These are phyloP conservation scores for Muntiacus muntjak DNA, from an alignment of 2,113 vertebrate species.

Conservation along the genomic window DNA sequence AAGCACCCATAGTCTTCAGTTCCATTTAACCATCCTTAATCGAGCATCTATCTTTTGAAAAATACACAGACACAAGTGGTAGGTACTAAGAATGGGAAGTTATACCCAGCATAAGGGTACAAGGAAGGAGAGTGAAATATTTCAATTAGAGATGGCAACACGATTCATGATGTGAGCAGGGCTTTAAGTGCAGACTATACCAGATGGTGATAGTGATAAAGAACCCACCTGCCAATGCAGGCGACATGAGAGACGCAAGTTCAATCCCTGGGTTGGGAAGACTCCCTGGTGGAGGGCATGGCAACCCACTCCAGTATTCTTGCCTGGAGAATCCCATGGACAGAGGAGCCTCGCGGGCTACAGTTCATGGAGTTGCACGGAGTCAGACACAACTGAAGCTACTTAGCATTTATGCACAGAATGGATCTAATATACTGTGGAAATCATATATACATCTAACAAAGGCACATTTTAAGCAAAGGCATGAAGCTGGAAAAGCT, in stretches of 20 bases:
- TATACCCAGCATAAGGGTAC: neutral
- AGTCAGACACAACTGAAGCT: neutral
- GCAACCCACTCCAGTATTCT: no score
- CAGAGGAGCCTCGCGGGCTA: neutral
- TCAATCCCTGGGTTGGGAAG: neutral
- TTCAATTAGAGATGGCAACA: neutral
- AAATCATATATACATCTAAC: neutral
- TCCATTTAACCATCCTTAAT: neutral
- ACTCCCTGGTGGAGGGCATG: neutral
- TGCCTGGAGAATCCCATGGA: neutral
- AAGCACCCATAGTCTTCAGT: neutral
- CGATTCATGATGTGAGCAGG: neutral
- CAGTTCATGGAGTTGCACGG: neutral
- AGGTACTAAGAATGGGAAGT: neutral
- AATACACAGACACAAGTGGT: neutral
- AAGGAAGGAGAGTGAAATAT: neutral
- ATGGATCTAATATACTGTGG: accelerated
- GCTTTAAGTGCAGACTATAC: neutral
- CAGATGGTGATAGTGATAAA: neutral
- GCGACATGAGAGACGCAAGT: accelerated
- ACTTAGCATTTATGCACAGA: neutral
- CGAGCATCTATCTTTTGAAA: neutral
- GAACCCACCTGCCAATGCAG: neutral
- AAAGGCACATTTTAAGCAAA: neutral
- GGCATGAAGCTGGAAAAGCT: neutral